Base-by-base conservation (phyloP, 1,140 invertebrate genomes). In the Asobara japonica region DNA sequence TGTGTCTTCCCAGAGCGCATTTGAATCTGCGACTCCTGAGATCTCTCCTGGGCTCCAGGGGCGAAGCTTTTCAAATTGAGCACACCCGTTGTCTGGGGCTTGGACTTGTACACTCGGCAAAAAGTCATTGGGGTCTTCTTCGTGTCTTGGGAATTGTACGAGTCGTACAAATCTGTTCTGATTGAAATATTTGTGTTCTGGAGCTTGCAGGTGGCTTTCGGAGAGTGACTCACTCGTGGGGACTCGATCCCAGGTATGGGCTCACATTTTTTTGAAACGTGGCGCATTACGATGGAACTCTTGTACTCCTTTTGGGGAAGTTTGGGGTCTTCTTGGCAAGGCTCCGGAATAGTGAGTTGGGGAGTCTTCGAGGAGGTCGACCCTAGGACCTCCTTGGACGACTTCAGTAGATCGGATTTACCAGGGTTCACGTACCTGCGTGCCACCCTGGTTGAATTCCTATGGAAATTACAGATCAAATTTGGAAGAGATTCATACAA, bases 171-270 rank as follows among this genome's bases (percentile, higher is more conserved):
- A 56, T 85, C 83, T 29, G 79, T 86, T 33, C 85, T 80, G 76
- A 87, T 84, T 0, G 83, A 85, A 30, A 87, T 81, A 66, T 86
- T 86, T 27, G 80, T 84, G 73, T 78, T 83, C 36, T 80, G 80
- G 0, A 73, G 74, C 72, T 82, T 81, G 29, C 36, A 67, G 2
- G 65, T 0, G 6, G 51, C 11, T 18, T 38, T 72, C 13, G 70
- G 36, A 11, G 71, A 70, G 56, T 13, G 68, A 71, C 8, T 71
- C 70, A 38, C 56, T 22, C 38, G 48, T 48, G 6, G 45, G 10
- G 73, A 78, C 45, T 72, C 66, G 22, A 66, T 41, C 6, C 31
- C 31, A 2, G 60, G 61, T 22, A n/a, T 25, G 13, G 16, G 60
- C 7, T 71, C 69, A 48, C 20, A 27, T 62, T 85, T 83, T 30